Evolutionary conservation across 1,140 invertebrate genomes (phyloP).

Genomic region (Cyphomyrmex costatus): DNA sequence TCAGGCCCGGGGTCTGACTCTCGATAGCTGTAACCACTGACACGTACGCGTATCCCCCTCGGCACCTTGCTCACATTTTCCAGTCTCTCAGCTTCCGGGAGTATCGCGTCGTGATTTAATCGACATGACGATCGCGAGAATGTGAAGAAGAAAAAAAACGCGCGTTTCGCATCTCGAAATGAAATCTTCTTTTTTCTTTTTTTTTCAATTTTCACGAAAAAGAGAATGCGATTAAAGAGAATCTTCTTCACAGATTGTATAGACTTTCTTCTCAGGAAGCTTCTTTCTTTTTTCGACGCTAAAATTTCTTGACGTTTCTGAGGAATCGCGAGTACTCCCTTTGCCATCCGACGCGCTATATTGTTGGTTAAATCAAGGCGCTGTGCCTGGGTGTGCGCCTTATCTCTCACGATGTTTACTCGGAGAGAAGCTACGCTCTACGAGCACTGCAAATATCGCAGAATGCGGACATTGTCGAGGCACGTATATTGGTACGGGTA

Average conservation of each 20-base stretch:
- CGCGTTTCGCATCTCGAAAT: not conserved
- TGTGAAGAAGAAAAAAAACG: not conserved
- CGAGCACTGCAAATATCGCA: constrained; percentile 68
- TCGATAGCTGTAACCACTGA: constrained; percentile 58
- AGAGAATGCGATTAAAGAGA: not conserved
- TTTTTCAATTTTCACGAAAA: not conserved
- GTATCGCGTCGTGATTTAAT: constrained; percentile 14
- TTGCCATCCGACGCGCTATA: not conserved
- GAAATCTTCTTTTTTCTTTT: not conserved
- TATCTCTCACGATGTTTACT: constrained; percentile 74
- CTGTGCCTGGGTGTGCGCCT: constrained; percentile 53
- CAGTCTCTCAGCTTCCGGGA: constrained; percentile 37
- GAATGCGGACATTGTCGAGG: constrained; percentile 59
- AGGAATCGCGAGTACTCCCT: constrained; percentile 8
- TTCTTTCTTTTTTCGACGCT: not conserved
- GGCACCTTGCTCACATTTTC: not conserved
- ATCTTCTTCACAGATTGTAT: not conserved
- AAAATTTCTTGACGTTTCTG: constrained; percentile 5
- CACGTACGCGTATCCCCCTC: constrained; percentile 56
- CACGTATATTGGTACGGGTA: constrained; percentile 56
- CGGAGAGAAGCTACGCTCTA: constrained; percentile 74
- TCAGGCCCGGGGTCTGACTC: constrained; percentile 68
- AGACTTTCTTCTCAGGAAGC: not conserved
- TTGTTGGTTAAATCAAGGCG: constrained; percentile 56
- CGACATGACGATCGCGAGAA: not conserved